These are phyloP conservation scores for Danio tinwini DNA, from an alignment of 2,797 vertebrate species.

Conservation along the genomic window DNA sequence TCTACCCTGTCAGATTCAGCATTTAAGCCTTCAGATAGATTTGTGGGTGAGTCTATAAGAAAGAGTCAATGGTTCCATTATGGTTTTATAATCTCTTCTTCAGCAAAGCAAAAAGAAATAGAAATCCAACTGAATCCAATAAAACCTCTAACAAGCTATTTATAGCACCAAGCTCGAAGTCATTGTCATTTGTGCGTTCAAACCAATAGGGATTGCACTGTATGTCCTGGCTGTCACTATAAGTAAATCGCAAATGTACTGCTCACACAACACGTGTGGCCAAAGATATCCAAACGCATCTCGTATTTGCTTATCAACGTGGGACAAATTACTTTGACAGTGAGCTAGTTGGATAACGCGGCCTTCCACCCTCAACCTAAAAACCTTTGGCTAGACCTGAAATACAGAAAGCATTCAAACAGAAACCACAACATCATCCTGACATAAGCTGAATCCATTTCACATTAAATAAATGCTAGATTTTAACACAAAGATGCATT, in stretches of 20 bases:
- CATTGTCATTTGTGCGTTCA: conserved; percentile 18
- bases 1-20: conserved; percentile 13
- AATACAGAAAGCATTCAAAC: not conserved
- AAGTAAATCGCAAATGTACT: conserved; percentile 49
- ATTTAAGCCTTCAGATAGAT: conserved; percentile 10
- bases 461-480: too few relatives aligned
- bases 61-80: conserved; percentile 40
- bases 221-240: conserved; percentile 52
- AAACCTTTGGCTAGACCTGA: not conserved
- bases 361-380: conserved; percentile 2
- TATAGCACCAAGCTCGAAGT: conserved; percentile 24
- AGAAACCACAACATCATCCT: not conserved
- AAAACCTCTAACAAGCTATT: conserved; percentile 32
- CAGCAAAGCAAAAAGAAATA: conserved; percentile 33
- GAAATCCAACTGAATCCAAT: conserved; percentile 41
- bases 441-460: too few relatives aligned
- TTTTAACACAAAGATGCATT: too few relatives aligned
- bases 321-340: conserved; percentile 47
- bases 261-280: conserved; percentile 44
- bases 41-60: conserved; percentile 30
- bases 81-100: conserved; percentile 27
- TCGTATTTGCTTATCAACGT: conserved; percentile 42
- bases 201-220: conserved; percentile 18
- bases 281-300: conserved; percentile 48
- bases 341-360: conserved; percentile 29